Conservation (phyloP, 2,888 invertebrate genomes). For the Dicyrtoma fusca region DNA sequence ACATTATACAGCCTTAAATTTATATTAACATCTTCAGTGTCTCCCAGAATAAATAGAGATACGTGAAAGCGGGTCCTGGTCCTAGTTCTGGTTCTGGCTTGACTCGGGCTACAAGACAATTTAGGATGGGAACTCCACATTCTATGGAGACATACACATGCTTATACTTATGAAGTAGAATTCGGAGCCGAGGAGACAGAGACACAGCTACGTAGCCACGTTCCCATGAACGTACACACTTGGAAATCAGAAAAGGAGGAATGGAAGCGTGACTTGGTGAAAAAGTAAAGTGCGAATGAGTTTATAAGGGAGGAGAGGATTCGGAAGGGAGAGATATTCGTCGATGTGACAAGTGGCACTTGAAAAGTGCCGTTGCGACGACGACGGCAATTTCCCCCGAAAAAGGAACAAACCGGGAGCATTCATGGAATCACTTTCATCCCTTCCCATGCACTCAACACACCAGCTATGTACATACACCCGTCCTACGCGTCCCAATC, state of each 20-base stretch:
- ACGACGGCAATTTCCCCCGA: constrained; percentile 36
- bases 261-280: constrained; percentile 14
- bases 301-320: constrained; percentile 2
- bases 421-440: constrained; percentile 16
- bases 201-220: not conserved
- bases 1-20: too few relatives aligned
- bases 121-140: too few relatives aligned
- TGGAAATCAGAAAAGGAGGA: not conserved
- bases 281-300: constrained; percentile 29
- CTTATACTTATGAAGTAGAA: not conserved
- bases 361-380: constrained; percentile 39
- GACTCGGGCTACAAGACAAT: too few relatives aligned
- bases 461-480: too few relatives aligned
- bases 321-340: constrained; percentile 19
- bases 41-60: too few relatives aligned
- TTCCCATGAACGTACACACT: too few relatives aligned
- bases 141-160: too few relatives aligned
- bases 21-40: too few relatives aligned
- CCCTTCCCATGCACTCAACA: not conserved
- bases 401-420: constrained; percentile 16
- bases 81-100: too few relatives aligned
- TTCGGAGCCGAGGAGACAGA: not conserved
- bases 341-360: constrained; percentile 43
- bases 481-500: not conserved
- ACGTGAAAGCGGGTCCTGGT: too few relatives aligned